These are phyloP conservation scores for Bembecia ichneumoniformis DNA, from an alignment of 2,888 invertebrate species.

Conservation along the genomic window DNA sequence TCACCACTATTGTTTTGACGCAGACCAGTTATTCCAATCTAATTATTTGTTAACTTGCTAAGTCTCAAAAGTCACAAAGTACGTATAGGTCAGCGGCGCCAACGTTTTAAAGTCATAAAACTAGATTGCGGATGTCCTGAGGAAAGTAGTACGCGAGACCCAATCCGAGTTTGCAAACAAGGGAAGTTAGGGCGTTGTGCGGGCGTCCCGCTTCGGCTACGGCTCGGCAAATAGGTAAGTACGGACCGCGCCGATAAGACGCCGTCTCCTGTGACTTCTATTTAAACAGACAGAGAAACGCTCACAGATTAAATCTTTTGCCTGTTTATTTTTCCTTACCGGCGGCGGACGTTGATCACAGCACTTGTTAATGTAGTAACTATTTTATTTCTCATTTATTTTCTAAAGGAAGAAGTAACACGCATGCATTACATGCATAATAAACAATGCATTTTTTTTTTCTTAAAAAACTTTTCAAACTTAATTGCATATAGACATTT, in stretches of 20 bases:
- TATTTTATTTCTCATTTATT: too few species aligned
- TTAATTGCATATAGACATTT: too few species aligned
- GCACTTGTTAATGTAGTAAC: too few species aligned
- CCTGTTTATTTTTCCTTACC: conserved; percentile 53
- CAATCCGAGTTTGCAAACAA: conserved; percentile 72
- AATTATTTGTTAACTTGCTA: too few species aligned
- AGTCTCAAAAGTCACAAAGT: background rate
- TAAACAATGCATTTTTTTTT: too few species aligned
- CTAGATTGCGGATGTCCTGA: conserved; percentile 62
- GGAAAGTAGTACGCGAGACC: conserved; percentile 66
- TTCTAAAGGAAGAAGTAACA: too few species aligned
- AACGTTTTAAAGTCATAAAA: conserved; percentile 67
- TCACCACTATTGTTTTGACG: too few species aligned
- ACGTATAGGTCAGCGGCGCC: conserved; percentile 34
- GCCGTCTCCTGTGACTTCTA: conserved; percentile 61
- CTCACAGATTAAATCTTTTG: conserved; percentile 61
- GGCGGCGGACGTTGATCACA: too few species aligned
- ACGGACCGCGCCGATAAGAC: conserved; percentile 61
- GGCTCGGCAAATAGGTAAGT: conserved; percentile 50
- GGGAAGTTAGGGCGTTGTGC: conserved; percentile 58
- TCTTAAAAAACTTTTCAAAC: too few species aligned
- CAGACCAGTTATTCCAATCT: too few species aligned
- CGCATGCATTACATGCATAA: too few species aligned
- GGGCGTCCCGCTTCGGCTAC: conserved; percentile 29
- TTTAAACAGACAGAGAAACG: conserved; percentile 65